Evolutionary conservation across 2,888 invertebrate species (phyloP).

Genomic region (Drymonia ruficornis): DNA sequence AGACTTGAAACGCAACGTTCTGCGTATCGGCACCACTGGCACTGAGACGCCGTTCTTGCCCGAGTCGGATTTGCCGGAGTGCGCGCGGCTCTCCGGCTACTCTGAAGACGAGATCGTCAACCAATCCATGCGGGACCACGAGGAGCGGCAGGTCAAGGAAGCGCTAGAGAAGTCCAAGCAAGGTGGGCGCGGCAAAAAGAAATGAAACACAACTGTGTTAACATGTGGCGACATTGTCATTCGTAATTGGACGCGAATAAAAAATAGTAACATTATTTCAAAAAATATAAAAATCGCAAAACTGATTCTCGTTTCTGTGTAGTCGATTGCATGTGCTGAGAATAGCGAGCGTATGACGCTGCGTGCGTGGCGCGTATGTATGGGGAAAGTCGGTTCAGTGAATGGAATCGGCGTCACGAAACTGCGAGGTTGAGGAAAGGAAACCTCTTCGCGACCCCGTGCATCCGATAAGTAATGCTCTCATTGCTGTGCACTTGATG

Average conservation of each 20-base stretch:
- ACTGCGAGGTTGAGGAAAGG: neutral
- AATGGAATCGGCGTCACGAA: constrained; percentile 32
- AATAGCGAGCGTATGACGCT: constrained; percentile 25
- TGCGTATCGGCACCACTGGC: constrained; percentile 97
- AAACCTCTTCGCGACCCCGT: neutral
- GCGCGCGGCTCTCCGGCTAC: constrained; percentile 90
- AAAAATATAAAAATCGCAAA: constrained; percentile 63
- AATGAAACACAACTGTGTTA: constrained; percentile 37
- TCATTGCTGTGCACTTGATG: neutral
- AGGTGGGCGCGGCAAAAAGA: constrained; percentile 76
- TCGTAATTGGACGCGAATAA: constrained; percentile 31
- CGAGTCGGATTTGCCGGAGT: constrained; percentile 87
- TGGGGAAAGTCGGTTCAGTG: constrained; percentile 39
- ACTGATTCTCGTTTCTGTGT: constrained; percentile 42
- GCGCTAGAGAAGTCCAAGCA: constrained; percentile 89
- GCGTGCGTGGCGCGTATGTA: constrained; percentile 30
- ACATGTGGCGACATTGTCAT: constrained; percentile 32
- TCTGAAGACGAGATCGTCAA: constrained; percentile 86
- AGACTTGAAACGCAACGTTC: constrained; percentile 94
- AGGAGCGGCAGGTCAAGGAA: constrained; percentile 88
- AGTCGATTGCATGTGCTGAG: constrained; percentile 33
- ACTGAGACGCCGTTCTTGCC: constrained; percentile 95
- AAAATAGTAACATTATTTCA: constrained; percentile 45
- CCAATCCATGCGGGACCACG: constrained; percentile 81
- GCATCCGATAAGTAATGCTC: neutral